Percentiles rank a stretch among this genome's conserved stretches.
These are phyloP conservation scores for Xiphydria camelus DNA, from an alignment of 2,888 invertebrate species.

Conservation along the genomic window DNA sequence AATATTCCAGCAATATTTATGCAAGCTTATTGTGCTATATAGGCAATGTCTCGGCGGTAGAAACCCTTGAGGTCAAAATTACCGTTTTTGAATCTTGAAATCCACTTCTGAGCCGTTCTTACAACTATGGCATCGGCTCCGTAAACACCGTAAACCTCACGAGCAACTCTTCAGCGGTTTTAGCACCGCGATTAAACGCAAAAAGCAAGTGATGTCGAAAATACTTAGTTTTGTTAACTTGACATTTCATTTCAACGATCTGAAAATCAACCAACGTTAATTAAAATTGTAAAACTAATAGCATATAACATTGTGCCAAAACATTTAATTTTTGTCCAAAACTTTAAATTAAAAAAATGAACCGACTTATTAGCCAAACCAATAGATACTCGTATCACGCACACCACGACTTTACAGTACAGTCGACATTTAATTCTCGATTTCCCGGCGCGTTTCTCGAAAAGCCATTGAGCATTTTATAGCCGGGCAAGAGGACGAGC, in stretches of 20 bases:
- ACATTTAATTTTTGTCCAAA: background rate
- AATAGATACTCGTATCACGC: no score
- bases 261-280: background rate
- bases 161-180: background rate
- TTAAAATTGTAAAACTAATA: background rate
- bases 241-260: no score
- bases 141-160: background rate
- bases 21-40: no score
- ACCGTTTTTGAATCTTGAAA: background rate
- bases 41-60: background rate
- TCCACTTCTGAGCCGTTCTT: background rate
- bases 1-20: no score
- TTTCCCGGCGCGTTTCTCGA: background rate
- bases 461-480: slow-evolving; percentile 3
- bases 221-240: background rate
- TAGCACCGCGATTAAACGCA: background rate
- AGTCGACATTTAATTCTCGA: background rate
- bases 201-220: background rate
- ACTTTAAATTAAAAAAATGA: background rate
- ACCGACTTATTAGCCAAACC: background rate
- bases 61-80: background rate
- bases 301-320: background rate
- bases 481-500: background rate
- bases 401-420: no score
- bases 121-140: background rate